Percentiles rank a stretch among this genome's conserved stretches.
Conservation (phyloP, 2,888 invertebrate genomes). For the Penaeus monodon region DNA sequence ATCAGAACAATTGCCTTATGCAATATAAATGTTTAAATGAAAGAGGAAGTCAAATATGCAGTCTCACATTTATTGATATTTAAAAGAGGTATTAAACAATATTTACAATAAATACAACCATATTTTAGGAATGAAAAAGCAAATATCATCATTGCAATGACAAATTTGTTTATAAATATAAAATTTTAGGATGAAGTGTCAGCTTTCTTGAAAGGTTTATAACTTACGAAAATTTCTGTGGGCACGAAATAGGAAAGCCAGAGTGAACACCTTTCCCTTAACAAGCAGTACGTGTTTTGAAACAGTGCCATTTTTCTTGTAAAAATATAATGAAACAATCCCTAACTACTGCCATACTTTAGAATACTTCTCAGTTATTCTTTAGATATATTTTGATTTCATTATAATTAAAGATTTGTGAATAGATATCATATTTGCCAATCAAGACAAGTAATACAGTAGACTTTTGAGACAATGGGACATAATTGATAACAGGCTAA, state of each 20-base stretch:
- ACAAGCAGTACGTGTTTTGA: no score
- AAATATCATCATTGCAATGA: background rate
- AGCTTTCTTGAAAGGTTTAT: background rate
- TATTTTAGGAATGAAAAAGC: constrained; percentile 20
- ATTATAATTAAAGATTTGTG: no score
- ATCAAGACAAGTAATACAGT: no score
- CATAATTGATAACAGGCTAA: no score
- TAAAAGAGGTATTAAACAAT: constrained; percentile 48
- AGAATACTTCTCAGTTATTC: no score
- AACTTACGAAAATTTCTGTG: background rate
- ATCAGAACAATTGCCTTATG: no score
- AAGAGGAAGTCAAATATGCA: constrained; percentile 13
- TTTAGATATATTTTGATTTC: no score
- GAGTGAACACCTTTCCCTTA: background rate
- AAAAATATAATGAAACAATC: no score
- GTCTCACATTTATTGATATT: constrained; percentile 44
- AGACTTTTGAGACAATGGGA: no score
- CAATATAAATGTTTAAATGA: background rate
- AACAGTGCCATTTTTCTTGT: no score
- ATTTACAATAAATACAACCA: constrained; percentile 46
- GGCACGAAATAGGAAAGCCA: background rate
- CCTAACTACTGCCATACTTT: no score
- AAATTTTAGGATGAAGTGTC: constrained; percentile 2
- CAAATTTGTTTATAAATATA: constrained; percentile 11
- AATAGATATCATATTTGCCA: no score